Evolutionary conservation across 2,113 vertebrate genomes (phyloP), one percentile per base, ranked within the genome.

Genomic region (Eurypyga helias): DNA sequence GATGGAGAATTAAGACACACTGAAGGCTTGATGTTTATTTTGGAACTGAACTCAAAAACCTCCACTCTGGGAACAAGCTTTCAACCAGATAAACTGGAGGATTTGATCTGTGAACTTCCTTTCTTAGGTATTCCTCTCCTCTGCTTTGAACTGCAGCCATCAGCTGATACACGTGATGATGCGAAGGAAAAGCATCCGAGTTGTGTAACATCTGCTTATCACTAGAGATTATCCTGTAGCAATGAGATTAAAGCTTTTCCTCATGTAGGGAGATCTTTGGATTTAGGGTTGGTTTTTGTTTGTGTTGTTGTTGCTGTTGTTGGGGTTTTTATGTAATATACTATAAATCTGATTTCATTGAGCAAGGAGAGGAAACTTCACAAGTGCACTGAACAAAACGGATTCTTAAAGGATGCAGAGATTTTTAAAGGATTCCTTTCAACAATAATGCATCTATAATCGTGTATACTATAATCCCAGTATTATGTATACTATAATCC

Each of bases 171-270:
- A 81, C 0, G 31, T 89, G 70, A 86, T 69, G 75, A 61, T 34
- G 29, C 17, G 45, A 76, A 92, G 77, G 29, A 95, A 93, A 93
- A 93, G 75, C 58, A 62, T 85, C 79, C 18, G 64, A 92, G 58
- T 93, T 93, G 64, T 60, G 70, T 95, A 97, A 96, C 91, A 94
- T 87, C 91, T 94, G 89, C 81, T 96, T 95, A 96, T 84, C 95
- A 45, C 86, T 65, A 24, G 45, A 92, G 95, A 97, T 97, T 93
- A 97, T 96, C 91, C 81, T 62, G 29, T 57, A 79, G 94, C 70
- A 94, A 97, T 94, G 91, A 92, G 96, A 95, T 97, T 97, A 96
- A 87, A 89, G 80, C 31, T 87, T 92, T 92, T 79, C 54, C n/a
- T 83, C 66, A 19, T 89, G 70, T 79, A 80, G 87, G 23, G 91